phyloP scores from a whole-genome alignment of 2,888 invertebrate species.

The Megaustenia siamemsis region DNA sequence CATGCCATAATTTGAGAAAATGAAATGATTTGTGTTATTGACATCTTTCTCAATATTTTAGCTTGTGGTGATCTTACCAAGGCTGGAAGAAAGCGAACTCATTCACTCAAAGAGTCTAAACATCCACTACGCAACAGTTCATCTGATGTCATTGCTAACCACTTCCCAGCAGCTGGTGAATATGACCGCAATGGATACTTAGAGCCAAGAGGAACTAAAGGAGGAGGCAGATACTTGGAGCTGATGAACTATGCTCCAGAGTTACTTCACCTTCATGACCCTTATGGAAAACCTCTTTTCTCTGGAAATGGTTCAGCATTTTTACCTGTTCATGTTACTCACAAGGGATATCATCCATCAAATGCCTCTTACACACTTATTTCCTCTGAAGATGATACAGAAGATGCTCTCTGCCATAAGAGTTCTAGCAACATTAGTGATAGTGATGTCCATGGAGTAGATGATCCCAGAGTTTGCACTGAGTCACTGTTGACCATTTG shows the following conservation, averaged over 20 bases:
- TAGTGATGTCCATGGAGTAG: slow-evolving; percentile 24
- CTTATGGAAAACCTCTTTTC: slow-evolving; percentile 41
- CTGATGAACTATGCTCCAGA: slow-evolving; percentile 60
- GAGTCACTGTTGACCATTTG: slow-evolving; percentile 17
- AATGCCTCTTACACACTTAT: slow-evolving; percentile 37
- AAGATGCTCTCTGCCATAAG: slow-evolving; percentile 1
- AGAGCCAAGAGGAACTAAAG: slow-evolving; percentile 57
- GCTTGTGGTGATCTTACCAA: slow-evolving; percentile 58
- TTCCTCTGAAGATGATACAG: slow-evolving; percentile 36
- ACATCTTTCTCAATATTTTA: slow-evolving; percentile 27
- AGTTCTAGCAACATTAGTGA: background rate
- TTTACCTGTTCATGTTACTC: slow-evolving; percentile 46
- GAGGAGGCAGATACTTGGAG: slow-evolving; percentile 56
- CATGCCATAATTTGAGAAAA: background rate
- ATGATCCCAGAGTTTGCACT: slow-evolving; percentile 1
- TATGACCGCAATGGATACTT: slow-evolving; percentile 60
- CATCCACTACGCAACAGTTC: slow-evolving; percentile 3
- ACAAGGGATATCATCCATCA: slow-evolving; percentile 50
- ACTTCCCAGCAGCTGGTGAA: slow-evolving; percentile 56
- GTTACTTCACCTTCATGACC: slow-evolving; percentile 46
- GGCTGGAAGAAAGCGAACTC: slow-evolving; percentile 55
- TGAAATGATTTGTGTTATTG: background rate
- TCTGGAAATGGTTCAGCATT: slow-evolving; percentile 42
- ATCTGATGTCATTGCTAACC: background rate
- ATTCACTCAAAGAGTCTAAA: slow-evolving; percentile 59